Percentiles rank a stretch among this genome's conserved stretches.
Conservation (phyloP, 2,113 vertebrate genomes). For the Meriones unguiculatus region DNA sequence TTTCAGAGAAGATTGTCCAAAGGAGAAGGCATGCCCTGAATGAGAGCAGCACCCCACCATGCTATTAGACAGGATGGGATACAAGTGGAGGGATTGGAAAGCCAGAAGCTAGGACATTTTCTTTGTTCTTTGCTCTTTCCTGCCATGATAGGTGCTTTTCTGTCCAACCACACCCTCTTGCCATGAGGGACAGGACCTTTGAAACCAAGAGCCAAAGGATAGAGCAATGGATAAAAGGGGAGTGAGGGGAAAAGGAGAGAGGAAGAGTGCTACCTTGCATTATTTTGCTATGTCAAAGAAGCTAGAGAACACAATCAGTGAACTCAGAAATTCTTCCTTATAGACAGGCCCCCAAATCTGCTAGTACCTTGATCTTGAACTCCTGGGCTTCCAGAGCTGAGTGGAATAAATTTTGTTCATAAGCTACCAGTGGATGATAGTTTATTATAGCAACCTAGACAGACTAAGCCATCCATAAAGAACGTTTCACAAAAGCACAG, state of each 20-base stretch:
- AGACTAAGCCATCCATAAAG: neutral
- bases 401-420: neutral
- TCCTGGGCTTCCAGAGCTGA: neutral
- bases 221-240: accelerated
- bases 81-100: neutral
- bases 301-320: neutral
- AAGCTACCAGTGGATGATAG: neutral
- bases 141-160: neutral
- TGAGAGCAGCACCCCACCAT: neutral
- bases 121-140: neutral
- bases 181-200: neutral
- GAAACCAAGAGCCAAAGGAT: neutral
- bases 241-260: neutral
- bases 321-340: neutral
- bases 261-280: neutral
- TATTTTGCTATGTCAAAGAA: neutral
- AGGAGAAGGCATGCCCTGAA: neutral
- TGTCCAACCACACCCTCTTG: neutral
- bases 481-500: neutral
- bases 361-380: neutral
- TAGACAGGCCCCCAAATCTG: neutral
- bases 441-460: neutral
- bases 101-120: no score
- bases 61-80: neutral
- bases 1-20: neutral